phyloP scores from a whole-genome alignment of 2,113 vertebrate genomes.

The Poeciliopsis prolifica region DNA sequence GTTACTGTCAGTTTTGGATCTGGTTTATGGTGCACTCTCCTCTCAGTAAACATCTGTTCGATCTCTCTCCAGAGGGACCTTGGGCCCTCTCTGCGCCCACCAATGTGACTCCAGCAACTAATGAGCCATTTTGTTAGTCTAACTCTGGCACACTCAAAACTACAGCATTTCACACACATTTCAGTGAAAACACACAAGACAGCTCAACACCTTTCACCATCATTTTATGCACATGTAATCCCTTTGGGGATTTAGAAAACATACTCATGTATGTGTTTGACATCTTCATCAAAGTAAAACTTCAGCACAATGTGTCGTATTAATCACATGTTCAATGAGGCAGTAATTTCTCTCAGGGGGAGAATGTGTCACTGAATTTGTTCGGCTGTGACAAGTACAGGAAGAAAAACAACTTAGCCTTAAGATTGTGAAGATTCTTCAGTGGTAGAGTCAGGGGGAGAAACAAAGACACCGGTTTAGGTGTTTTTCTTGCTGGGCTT shows the following conservation, averaged over 20 bases:
- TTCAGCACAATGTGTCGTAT: constrained; percentile 44
- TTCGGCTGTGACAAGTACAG: constrained; percentile 52
- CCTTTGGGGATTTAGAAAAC: constrained; percentile 28
- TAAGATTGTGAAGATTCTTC: not conserved
- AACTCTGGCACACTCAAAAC: constrained; percentile 7
- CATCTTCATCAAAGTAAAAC: constrained; percentile 57
- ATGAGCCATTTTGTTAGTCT: constrained; percentile 61
- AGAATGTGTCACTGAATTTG: constrained; percentile 59
- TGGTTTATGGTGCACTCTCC: constrained; percentile 28
- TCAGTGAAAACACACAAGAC: not conserved
- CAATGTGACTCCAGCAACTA: constrained; percentile 58
- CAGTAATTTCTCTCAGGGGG: constrained; percentile 48
- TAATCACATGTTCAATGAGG: constrained; percentile 69
- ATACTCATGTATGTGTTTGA: constrained; percentile 42
- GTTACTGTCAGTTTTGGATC: constrained; percentile 34
- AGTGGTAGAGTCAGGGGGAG: not conserved
- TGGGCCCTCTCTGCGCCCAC: constrained; percentile 52
- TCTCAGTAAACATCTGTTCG: constrained; percentile 62
- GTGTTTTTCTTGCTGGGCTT: not conserved
- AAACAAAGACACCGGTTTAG: not conserved
- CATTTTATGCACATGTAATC: constrained; percentile 31
- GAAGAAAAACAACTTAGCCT: constrained; percentile 33
- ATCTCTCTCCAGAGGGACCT: constrained; percentile 44
- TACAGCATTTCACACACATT: constrained; percentile 1
- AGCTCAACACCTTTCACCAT: constrained; percentile 21